These are phyloP conservation scores for Amphiduros pacificus DNA, from an alignment of 2,888 invertebrate genomes.

Conservation along the genomic window DNA sequence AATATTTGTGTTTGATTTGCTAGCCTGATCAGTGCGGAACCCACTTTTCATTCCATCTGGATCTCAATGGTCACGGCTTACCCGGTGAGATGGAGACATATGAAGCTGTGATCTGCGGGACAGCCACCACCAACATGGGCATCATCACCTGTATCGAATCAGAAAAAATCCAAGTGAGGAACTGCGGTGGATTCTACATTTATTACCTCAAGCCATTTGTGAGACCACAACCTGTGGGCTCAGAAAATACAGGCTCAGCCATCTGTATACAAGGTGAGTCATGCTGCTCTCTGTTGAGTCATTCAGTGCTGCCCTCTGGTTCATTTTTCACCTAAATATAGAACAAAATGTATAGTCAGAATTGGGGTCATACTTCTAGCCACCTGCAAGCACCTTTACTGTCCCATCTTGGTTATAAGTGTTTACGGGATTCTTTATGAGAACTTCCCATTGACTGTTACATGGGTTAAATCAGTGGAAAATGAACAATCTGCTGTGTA, in stretches of 20 bases:
- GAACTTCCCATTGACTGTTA: too few species aligned
- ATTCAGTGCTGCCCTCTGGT: too few species aligned
- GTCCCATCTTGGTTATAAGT: too few species aligned
- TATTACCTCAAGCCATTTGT: background rate
- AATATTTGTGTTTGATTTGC: background rate
- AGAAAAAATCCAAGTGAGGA: background rate
- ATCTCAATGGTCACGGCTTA: background rate
- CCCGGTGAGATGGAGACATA: background rate
- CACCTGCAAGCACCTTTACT: too few species aligned
- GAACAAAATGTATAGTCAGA: too few species aligned
- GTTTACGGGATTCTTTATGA: too few species aligned
- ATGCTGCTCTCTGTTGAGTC: background rate
- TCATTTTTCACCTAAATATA: too few species aligned
- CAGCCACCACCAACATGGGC: background rate
- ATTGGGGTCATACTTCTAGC: too few species aligned
- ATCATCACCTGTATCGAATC: background rate
- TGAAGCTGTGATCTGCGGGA: background rate
- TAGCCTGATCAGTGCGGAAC: background rate
- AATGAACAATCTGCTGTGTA: too few species aligned
- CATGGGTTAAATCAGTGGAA: too few species aligned
- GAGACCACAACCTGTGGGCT: background rate
- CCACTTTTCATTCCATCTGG: background rate
- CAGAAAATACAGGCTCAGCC: background rate
- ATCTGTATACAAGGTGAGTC: background rate
- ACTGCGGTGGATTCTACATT: background rate